These are phyloP conservation scores for Argentina silus DNA, from an alignment of 2,797 vertebrate species.

Conservation along the genomic window DNA sequence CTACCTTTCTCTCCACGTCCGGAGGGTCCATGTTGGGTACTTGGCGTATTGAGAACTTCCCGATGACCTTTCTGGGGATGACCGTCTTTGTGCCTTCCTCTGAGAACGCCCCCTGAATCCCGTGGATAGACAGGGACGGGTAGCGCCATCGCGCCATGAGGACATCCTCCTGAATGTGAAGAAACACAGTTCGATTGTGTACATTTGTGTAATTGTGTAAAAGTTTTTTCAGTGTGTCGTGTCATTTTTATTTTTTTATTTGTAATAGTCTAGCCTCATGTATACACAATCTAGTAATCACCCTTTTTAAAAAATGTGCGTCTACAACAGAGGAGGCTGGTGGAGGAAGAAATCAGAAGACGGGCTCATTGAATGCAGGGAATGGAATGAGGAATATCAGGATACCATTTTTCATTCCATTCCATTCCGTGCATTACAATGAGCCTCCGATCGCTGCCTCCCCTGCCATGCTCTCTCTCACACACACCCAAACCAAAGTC, in stretches of 20 bases:
- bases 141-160: slow-evolving; percentile 81
- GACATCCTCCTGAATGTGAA: slow-evolving; percentile 72
- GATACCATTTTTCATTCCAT: no score
- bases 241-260: neutral
- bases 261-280: neutral
- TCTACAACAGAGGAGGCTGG: no score
- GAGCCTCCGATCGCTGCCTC: no score
- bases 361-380: no score
- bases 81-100: slow-evolving; percentile 81
- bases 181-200: neutral
- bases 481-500: neutral
- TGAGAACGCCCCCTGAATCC: slow-evolving; percentile 83
- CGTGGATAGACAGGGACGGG: slow-evolving; percentile 83
- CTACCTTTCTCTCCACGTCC: slow-evolving; percentile 78
- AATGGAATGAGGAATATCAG: no score
- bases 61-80: slow-evolving; percentile 79
- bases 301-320: neutral
- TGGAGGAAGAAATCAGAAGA: no score
- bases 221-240: no score
- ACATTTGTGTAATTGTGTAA: neutral
- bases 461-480: neutral
- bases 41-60: slow-evolving; percentile 84
- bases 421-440: no score
- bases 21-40: slow-evolving; percentile 80
- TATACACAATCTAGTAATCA: neutral